Conservation (phyloP, 2,888 invertebrate species). For the Trachelus tabidus region DNA sequence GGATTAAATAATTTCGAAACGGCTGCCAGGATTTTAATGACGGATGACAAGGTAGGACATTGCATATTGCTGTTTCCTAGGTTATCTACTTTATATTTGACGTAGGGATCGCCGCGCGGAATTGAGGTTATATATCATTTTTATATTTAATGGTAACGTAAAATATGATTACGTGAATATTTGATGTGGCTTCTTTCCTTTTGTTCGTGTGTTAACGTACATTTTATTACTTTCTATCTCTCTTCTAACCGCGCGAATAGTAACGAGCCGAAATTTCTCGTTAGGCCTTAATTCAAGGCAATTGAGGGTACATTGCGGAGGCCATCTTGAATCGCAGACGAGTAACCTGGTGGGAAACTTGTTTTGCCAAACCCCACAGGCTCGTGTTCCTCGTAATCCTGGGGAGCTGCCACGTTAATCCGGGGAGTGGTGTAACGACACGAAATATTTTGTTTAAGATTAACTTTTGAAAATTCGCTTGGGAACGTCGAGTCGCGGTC, state of each 20-base stretch:
- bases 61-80: not conserved
- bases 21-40: not conserved
- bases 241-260: not conserved
- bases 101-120: not conserved
- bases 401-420: not conserved
- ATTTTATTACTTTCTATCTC: not conserved
- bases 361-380: not conserved
- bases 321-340: conserved; percentile 40
- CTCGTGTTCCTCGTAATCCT: not conserved
- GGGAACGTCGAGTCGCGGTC: not conserved
- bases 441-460: conserved; percentile 14
- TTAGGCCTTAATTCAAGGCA: conserved; percentile 46
- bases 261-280: conserved; percentile 44
- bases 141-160: not conserved
- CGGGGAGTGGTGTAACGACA: conserved; percentile 2
- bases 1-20: not conserved
- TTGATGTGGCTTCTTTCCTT: not conserved
- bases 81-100: not conserved
- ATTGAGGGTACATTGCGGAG: conserved; percentile 37
- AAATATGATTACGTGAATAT: not conserved
- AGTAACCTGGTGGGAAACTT: not conserved
- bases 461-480: conserved; percentile 2
- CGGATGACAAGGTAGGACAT: not conserved
- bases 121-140: not conserved
- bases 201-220: not conserved